These are phyloP conservation scores for Carcinoscorpius rotundicauda DNA, from an alignment of 1,140 invertebrate species.

Conservation along the genomic window DNA sequence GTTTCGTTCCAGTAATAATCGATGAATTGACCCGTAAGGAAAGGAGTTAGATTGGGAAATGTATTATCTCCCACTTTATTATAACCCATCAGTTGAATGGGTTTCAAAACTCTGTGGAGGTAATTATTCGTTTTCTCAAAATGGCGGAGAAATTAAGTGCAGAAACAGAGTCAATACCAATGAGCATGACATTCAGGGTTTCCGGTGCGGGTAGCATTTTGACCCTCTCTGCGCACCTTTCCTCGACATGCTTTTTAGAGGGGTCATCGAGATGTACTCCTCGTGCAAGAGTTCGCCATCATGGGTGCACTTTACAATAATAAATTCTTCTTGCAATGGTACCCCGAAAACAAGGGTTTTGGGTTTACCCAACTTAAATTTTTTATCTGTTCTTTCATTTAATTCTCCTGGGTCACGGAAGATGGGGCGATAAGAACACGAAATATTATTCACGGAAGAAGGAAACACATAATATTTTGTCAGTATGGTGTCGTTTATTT, in stretches of 20 bases:
- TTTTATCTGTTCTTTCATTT: constrained; percentile 14
- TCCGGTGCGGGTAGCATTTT: background rate
- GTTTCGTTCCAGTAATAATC: constrained; percentile 22
- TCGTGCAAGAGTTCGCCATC: constrained; percentile 8
- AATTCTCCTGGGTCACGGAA: constrained; percentile 13
- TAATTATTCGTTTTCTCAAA: constrained; percentile 24
- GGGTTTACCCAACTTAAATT: constrained; percentile 9
- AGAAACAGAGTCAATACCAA: constrained; percentile 29
- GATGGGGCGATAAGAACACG: constrained; percentile 14
- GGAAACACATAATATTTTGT: constrained; percentile 13
- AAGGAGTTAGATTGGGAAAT: constrained; percentile 30
- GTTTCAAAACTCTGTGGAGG: constrained; percentile 50
- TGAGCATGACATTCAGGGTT: constrained; percentile 31
- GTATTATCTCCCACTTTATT: constrained; percentile 31
- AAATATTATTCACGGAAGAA: constrained; percentile 3
- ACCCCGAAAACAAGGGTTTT: constrained; percentile 6
- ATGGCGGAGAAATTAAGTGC: constrained; percentile 28
- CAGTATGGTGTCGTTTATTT: constrained; percentile 12
- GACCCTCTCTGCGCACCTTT: background rate
- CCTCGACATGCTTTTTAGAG: constrained; percentile 15
- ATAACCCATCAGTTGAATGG: constrained; percentile 30
- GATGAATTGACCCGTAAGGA: constrained; percentile 25
- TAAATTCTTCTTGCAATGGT: constrained; percentile 15
- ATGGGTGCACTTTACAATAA: constrained; percentile 12
- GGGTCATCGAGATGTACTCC: constrained; percentile 15